Conservation (phyloP, 2,797 vertebrate species). For the Coreius guichenoti region DNA sequence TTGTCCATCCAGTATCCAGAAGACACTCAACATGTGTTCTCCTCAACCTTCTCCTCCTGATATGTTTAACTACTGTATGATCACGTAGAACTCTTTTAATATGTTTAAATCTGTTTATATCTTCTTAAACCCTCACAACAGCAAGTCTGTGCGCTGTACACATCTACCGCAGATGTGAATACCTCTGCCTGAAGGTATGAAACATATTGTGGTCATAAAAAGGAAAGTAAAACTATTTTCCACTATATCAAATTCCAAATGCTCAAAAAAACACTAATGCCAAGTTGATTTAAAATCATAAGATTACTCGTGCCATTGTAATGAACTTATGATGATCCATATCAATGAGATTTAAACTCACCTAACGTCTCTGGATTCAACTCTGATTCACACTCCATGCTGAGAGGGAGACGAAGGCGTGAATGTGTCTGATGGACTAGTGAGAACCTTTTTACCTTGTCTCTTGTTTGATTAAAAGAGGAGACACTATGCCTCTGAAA, state of each 20-base stretch:
- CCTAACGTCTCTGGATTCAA: not conserved
- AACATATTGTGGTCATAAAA: not conserved
- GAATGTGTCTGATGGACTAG: not conserved
- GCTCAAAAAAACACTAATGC: not conserved
- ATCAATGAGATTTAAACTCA: constrained; percentile 16
- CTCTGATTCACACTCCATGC: constrained; percentile 24
- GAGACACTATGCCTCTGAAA: not conserved
- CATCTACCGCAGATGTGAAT: not conserved
- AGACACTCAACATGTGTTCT: not conserved
- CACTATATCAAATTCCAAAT: not conserved
- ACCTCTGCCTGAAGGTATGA: not conserved
- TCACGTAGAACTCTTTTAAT: not conserved
- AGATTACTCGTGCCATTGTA: not conserved
- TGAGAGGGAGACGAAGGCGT: not conserved
- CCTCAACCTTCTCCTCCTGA: not conserved
- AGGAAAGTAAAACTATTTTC: not conserved
- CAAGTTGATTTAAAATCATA: not conserved
- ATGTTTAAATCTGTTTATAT: not conserved
- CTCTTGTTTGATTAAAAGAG: not conserved
- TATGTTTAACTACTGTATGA: not conserved
- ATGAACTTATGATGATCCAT: not conserved
- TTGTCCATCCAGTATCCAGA: not conserved
- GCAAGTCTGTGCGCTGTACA: not conserved
- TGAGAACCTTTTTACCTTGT: not conserved
- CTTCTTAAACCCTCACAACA: not conserved